phyloP scores from a whole-genome alignment of 2,113 vertebrate genomes.

The Poecile atricapillus region DNA sequence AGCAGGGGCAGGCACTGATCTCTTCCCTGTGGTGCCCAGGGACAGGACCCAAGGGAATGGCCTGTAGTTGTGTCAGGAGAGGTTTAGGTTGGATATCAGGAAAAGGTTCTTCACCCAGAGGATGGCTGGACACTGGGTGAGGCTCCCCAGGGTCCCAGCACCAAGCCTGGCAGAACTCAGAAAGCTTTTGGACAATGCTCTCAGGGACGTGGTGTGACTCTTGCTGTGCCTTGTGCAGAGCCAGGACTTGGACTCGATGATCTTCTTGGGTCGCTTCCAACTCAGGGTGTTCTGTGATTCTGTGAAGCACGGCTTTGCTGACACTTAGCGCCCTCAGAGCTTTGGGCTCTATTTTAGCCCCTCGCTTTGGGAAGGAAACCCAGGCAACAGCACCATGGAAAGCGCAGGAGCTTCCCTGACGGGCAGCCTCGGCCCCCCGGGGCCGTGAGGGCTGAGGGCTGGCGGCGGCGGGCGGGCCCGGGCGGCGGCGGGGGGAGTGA shows the following conservation, averaged over 20 bases:
- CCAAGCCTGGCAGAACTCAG: not conserved
- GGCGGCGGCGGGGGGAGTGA: not conserved
- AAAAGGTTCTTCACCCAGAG: not conserved
- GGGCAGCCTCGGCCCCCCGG: rapidly evolving
- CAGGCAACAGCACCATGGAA: rapidly evolving
- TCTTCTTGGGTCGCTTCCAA: not conserved
- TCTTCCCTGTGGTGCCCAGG: not conserved
- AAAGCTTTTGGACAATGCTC: not conserved
- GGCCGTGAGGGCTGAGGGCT: not conserved
- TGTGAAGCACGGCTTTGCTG: not conserved
- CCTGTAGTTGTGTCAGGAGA: not conserved
- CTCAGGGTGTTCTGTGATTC: not conserved
- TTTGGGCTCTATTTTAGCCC: not conserved
- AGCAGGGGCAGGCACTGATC: not conserved
- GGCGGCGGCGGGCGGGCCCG: not conserved
- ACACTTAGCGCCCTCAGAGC: rapidly evolving
- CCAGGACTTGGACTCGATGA: not conserved
- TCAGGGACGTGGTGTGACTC: not conserved
- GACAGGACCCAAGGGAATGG: rapidly evolving
- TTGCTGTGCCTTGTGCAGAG: not conserved
- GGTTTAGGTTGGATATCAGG: not conserved
- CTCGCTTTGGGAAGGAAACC: not conserved
- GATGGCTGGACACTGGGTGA: rapidly evolving
- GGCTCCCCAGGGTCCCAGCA: not conserved
- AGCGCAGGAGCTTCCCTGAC: rapidly evolving